A percentile compares a stretch with the other conserved stretches of the same genome.
Conservation (phyloP, 1,140 invertebrate species). For the Limonius californicus region DNA sequence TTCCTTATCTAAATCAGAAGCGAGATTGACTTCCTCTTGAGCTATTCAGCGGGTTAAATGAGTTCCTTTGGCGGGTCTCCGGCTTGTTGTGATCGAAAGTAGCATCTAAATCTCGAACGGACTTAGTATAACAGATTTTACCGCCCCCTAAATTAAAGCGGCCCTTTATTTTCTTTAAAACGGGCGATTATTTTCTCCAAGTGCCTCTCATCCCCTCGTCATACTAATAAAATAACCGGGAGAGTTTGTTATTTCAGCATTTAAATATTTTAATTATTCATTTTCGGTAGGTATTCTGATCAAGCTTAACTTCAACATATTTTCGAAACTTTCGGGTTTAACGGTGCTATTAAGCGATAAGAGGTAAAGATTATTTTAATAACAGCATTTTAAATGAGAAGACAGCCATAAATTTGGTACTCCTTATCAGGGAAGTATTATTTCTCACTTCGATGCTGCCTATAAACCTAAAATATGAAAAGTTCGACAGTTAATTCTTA, state of each 20-base stretch:
- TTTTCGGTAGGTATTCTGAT: neutral
- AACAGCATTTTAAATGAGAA: neutral
- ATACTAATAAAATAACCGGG: neutral
- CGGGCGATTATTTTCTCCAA: neutral
- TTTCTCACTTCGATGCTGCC: neutral
- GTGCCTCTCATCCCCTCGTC: neutral
- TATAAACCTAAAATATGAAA: neutral
- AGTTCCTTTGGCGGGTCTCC: conserved; percentile 27
- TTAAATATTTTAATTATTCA: neutral
- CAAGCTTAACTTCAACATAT: neutral
- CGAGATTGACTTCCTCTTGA: conserved; percentile 30
- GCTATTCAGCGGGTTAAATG: conserved; percentile 31
- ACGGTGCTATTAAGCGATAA: neutral
- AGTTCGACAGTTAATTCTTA: neutral
- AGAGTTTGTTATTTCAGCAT: conserved; percentile 1
- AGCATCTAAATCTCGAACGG: conserved; percentile 26
- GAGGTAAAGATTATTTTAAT: neutral
- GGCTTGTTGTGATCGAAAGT: conserved; percentile 22
- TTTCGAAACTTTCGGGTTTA: neutral
- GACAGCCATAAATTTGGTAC: neutral
- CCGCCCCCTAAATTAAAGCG: conserved; percentile 1
- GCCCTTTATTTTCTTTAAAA: neutral
- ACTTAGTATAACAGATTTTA: conserved; percentile 4
- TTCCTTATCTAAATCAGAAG: conserved; percentile 30
- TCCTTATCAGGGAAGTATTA: neutral